A percentile compares a stretch with the other conserved stretches of the same genome.
These are phyloP conservation scores for Penaeus indicus DNA, from an alignment of 1,140 invertebrate genomes.

Conservation along the genomic window DNA sequence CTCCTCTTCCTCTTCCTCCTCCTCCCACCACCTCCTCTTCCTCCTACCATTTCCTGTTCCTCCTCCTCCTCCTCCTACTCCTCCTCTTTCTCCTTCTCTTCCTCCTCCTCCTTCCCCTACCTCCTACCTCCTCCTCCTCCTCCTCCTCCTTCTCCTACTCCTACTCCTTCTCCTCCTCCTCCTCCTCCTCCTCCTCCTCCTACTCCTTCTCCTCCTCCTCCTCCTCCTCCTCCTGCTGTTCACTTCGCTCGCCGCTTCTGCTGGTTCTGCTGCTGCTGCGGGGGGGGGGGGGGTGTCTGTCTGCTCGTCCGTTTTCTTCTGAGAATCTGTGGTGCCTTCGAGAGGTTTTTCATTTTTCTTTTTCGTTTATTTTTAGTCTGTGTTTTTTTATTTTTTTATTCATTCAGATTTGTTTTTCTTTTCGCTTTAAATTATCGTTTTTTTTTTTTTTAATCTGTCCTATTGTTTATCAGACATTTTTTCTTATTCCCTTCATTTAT, in stretches of 20 bases:
- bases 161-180: neutral
- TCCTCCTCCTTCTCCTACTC: slow-evolving; percentile 5
- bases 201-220: neutral
- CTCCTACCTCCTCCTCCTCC: neutral
- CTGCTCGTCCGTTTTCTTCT: too few species aligned
- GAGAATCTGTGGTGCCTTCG: too few species aligned
- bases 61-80: slow-evolving; percentile 22
- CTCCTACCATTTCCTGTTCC: neutral
- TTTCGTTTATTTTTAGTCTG: too few species aligned
- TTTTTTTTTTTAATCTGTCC: too few species aligned
- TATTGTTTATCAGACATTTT: too few species aligned
- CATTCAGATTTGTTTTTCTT: too few species aligned
- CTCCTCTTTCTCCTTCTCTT: slow-evolving; percentile 22
- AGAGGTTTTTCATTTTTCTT: too few species aligned
- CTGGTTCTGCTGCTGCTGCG: neutral
- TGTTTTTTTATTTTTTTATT: too few species aligned
- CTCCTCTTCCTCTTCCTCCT: slow-evolving; percentile 1
- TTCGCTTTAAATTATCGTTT: too few species aligned
- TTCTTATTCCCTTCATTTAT: too few species aligned
- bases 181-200: neutral
- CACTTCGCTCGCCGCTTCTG: slow-evolving; percentile 14
- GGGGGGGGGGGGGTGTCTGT: neutral
- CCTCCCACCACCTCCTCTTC: neutral
- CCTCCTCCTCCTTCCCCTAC: neutral
- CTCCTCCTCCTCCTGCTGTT: slow-evolving; percentile 16